Conservation (phyloP, 2,888 invertebrate species). For the Siphlonurus alternatus region DNA sequence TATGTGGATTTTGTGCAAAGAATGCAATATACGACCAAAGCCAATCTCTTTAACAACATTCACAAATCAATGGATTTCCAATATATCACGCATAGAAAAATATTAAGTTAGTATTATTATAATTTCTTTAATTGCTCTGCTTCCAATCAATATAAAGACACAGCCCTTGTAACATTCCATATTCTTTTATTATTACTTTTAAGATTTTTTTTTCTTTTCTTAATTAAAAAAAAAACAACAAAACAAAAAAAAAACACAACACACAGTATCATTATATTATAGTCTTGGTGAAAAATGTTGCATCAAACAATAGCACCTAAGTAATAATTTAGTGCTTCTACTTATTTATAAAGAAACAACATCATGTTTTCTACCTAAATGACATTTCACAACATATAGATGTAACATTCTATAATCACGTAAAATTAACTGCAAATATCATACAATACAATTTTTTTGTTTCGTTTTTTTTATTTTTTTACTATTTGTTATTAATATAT, state of each 20-base stretch:
- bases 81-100: slow-evolving; percentile 15
- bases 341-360: no score
- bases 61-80: background rate
- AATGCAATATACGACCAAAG: background rate
- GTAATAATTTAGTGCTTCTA: background rate
- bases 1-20: background rate
- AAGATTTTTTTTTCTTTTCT: background rate
- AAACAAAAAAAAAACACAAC: slow-evolving; percentile 7
- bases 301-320: background rate
- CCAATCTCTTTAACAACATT: background rate
- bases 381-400: no score
- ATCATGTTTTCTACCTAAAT: no score
- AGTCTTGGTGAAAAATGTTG: background rate
- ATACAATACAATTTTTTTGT: no score
- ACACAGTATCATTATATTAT: slow-evolving; percentile 2
- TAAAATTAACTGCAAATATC: no score
- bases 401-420: no score
- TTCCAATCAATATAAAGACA: slow-evolving; percentile 15
- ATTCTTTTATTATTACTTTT: background rate
- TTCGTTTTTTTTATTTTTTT: no score
- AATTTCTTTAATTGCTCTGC: slow-evolving; percentile 15
- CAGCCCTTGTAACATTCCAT: slow-evolving; percentile 1
- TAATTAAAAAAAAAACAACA: background rate
- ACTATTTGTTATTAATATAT: no score
- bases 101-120: slow-evolving; percentile 15